Evolutionary conservation across 2,888 invertebrate species (phyloP).

Genomic region (Ommatoiulus sabulosus): DNA sequence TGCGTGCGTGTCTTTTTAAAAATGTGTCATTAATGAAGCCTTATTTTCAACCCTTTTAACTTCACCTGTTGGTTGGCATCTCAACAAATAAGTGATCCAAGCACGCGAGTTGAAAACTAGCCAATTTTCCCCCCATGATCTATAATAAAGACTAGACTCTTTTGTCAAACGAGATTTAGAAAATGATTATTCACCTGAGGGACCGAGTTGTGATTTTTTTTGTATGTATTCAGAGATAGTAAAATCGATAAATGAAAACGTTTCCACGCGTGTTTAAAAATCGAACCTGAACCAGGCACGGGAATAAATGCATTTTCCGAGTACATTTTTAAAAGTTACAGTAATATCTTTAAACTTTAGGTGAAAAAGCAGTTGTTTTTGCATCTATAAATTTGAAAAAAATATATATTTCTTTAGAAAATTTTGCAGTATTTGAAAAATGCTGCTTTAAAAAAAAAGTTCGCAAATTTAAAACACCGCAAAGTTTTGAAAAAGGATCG

Average conservation of each 20-base stretch:
- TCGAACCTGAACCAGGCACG: too few relatives aligned
- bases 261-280: too few relatives aligned
- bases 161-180: background rate
- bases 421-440: too few relatives aligned
- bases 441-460: too few relatives aligned
- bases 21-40: slow-evolving; percentile 21
- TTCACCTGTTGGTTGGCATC: slow-evolving; percentile 25
- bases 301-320: too few relatives aligned
- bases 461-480: too few relatives aligned
- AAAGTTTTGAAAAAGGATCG: too few relatives aligned
- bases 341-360: too few relatives aligned
- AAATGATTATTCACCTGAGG: background rate
- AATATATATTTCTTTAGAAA: too few relatives aligned
- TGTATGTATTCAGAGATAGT: background rate
- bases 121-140: background rate
- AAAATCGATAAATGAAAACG: background rate
- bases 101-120: slow-evolving; percentile 35
- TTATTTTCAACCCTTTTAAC: background rate
- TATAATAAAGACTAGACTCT: background rate
- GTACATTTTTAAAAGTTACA: too few relatives aligned
- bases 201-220: background rate
- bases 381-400: too few relatives aligned
- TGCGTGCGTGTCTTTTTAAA: slow-evolving; percentile 39
- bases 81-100: slow-evolving; percentile 17
- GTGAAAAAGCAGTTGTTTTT: too few relatives aligned